A percentile compares a stretch with the other conserved stretches of the same genome.
Conservation (phyloP, 2,888 invertebrate genomes). For the Liodrosophila aerea region DNA sequence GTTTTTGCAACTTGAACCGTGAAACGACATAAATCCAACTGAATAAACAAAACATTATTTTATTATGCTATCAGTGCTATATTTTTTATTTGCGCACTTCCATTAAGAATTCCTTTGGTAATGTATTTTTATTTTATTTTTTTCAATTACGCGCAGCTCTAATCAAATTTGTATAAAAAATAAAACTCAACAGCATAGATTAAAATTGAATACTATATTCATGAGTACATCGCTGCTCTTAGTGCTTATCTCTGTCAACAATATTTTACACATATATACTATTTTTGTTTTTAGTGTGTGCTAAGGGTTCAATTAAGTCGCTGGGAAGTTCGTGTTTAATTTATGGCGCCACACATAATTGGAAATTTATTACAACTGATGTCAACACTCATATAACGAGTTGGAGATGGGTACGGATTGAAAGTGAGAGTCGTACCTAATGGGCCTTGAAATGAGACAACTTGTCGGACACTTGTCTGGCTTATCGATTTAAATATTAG, state of each 20-base stretch:
- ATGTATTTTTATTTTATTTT: background rate
- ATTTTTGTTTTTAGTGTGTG: slow-evolving; percentile 33
- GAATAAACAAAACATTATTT: background rate
- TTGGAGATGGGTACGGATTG: slow-evolving; percentile 12
- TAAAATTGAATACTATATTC: too few species aligned
- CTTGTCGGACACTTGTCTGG: slow-evolving; percentile 18
- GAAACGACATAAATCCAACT: background rate
- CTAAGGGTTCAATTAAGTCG: slow-evolving; percentile 51
- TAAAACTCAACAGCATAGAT: too few species aligned
- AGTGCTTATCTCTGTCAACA: slow-evolving; percentile 18
- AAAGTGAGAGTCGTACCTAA: slow-evolving; percentile 35
- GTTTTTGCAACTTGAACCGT: background rate
- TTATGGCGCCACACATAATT: slow-evolving; percentile 63
- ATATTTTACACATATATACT: slow-evolving; percentile 9
- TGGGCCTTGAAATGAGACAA: slow-evolving; percentile 49
- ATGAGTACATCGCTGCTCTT: too few species aligned
- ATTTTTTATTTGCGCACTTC: slow-evolving; percentile 23
- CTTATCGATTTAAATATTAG: slow-evolving; percentile 52
- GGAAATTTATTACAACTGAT: slow-evolving; percentile 64
- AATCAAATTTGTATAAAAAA: background rate
- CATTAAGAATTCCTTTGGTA: background rate
- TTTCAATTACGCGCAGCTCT: background rate
- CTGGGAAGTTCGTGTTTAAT: slow-evolving; percentile 37
- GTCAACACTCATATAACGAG: slow-evolving; percentile 58
- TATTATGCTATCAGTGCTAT: background rate